phyloP scores from a whole-genome alignment of 1,140 invertebrate species.

The Liolophura sinensis region DNA sequence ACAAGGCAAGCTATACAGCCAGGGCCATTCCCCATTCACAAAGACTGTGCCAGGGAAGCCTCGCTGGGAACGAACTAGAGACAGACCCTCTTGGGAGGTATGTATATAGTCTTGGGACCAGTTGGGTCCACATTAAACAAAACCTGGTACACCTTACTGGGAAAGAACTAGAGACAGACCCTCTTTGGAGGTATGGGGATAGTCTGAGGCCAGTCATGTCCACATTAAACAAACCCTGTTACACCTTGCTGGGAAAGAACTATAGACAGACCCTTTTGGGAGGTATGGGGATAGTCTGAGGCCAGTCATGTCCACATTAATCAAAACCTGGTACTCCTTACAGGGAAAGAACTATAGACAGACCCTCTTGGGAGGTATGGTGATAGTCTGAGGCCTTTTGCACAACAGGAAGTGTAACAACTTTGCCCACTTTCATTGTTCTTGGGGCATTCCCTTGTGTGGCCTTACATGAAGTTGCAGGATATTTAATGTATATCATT shows the following conservation, averaged over 20 bases:
- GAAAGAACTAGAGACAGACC: no score
- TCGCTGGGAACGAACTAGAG: slow-evolving; percentile 77
- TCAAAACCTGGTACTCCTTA: no score
- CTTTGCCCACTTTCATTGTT: no score
- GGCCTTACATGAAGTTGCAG: no score
- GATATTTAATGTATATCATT: no score
- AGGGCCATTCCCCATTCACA: slow-evolving; percentile 86
- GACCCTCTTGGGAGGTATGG: no score
- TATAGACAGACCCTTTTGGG: slow-evolving; percentile 55
- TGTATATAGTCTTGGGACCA: neutral
- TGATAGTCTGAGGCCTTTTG: slow-evolving; percentile 90
- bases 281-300: slow-evolving; percentile 32
- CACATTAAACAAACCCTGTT: slow-evolving; percentile 63
- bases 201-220: slow-evolving; percentile 86
- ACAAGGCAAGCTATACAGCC: slow-evolving; percentile 87
- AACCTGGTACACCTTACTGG: no score
- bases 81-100: slow-evolving; percentile 55
- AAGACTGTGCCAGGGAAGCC: slow-evolving; percentile 61
- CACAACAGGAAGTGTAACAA: no score
- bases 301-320: neutral
- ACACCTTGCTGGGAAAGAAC: slow-evolving; percentile 80
- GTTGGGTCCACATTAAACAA: neutral
- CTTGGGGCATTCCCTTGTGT: no score
- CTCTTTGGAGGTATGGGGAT: slow-evolving; percentile 88
- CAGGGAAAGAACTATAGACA: no score